These are phyloP conservation scores for Gephyroberyx darwinii DNA, from an alignment of 2,797 vertebrate genomes.

Conservation along the genomic window DNA sequence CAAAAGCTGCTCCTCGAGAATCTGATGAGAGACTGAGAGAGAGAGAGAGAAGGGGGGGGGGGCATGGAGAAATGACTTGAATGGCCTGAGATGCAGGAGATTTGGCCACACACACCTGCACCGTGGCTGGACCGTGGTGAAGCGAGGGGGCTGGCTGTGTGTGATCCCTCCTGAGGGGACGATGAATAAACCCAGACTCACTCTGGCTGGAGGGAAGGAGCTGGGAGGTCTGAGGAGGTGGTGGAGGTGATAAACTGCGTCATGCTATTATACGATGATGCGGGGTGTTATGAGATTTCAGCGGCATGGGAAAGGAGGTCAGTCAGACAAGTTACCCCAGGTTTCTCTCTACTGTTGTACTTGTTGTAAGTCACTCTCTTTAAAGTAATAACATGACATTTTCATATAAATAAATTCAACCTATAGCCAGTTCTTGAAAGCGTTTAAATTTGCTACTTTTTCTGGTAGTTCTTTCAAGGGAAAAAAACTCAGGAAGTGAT, in stretches of 20 bases:
- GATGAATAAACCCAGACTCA: conserved; percentile 48
- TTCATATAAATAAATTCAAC: too few species aligned
- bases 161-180: conserved; percentile 37
- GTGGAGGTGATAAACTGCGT: conserved; percentile 47
- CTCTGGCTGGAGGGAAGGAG: conserved; percentile 21
- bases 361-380: background rate
- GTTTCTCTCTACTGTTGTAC: background rate
- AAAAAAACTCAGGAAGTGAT: too few species aligned
- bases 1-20: conserved; percentile 47
- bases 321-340: conserved; percentile 22
- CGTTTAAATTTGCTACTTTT: background rate
- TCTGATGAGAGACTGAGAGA: conserved; percentile 26
- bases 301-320: conserved; percentile 52
- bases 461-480: too few species aligned
- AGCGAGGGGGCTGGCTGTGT: conserved; percentile 6
- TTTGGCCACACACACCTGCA: conserved; percentile 53
- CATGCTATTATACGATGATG: conserved; percentile 51
- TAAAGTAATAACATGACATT: too few species aligned
- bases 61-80: conserved; percentile 18
- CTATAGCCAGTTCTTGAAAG: too few species aligned
- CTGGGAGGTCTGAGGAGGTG: conserved; percentile 32
- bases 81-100: background rate
- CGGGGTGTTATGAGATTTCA: conserved; percentile 35
- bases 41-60: conserved; percentile 10
- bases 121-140: conserved; percentile 16